Evolutionary conservation across 2,888 invertebrate species (phyloP).

Genomic region (Strigamia transsilvanica): DNA sequence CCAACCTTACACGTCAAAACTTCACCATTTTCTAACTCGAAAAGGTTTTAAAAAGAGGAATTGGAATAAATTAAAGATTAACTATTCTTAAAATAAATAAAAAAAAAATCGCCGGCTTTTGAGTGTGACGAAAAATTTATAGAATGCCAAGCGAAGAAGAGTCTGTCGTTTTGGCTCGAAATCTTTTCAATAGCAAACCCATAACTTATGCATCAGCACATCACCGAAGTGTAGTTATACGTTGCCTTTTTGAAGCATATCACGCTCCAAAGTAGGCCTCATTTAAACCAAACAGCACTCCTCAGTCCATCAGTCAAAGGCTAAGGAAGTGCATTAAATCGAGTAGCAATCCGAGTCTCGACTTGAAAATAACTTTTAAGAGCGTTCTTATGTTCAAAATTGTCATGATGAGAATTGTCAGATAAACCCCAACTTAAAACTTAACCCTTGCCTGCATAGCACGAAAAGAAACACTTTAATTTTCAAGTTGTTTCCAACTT

Average conservation of each 20-base stretch:
- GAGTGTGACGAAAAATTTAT: constrained; percentile 9
- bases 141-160: not conserved
- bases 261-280: constrained; percentile 7
- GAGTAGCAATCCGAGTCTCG: constrained; percentile 5
- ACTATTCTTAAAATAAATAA: no score
- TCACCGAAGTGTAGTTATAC: constrained; percentile 9
- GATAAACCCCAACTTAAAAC: not conserved
- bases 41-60: not conserved
- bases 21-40: not conserved
- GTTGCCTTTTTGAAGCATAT: constrained; percentile 10
- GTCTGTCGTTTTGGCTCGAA: constrained; percentile 11
- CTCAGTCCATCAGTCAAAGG: constrained; percentile 20
- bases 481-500: no score
- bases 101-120: not conserved
- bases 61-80: constrained; percentile 15
- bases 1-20: not conserved
- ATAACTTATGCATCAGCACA: constrained; percentile 10
- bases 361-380: constrained; percentile 6
- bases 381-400: constrained; percentile 15
- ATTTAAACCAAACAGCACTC: not conserved
- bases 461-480: no score
- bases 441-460: not conserved
- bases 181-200: not conserved
- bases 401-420: constrained; percentile 15
- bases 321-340: constrained; percentile 20